Conservation (phyloP, 2,888 invertebrate species). For the Philereme transversata region DNA sequence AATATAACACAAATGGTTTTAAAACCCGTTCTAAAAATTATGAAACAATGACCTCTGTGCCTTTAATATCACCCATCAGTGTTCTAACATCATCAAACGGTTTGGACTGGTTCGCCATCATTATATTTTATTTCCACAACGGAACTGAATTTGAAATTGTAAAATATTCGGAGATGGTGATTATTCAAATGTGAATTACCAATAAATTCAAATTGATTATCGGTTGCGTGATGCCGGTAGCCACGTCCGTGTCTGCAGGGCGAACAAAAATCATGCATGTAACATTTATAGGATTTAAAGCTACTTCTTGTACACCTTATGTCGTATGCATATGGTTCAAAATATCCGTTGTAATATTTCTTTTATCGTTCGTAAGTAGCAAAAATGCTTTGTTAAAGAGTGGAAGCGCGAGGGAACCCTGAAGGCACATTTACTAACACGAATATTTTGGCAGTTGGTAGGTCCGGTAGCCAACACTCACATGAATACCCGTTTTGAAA, state of each 20-base stretch:
- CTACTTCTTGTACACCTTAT: slow-evolving; percentile 20
- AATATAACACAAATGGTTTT: slow-evolving; percentile 33
- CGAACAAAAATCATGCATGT: slow-evolving; percentile 35
- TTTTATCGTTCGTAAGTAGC: slow-evolving; percentile 32
- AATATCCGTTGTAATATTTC: slow-evolving; percentile 23
- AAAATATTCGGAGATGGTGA: slow-evolving; percentile 32
- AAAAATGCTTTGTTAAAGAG: slow-evolving; percentile 34
- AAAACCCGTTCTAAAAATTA: slow-evolving; percentile 32
- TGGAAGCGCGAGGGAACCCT: slow-evolving; percentile 46
- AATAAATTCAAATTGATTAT: slow-evolving; percentile 49
- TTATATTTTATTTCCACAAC: slow-evolving; percentile 25
- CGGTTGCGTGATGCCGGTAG: slow-evolving; percentile 69
- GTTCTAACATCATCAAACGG: slow-evolving; percentile 1
- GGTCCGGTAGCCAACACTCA: slow-evolving; percentile 35
- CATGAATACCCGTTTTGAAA: slow-evolving; percentile 27
- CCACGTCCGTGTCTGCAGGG: slow-evolving; percentile 64
- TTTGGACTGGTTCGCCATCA: slow-evolving; percentile 5
- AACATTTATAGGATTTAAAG: slow-evolving; percentile 18
- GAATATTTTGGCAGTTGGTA: slow-evolving; percentile 45
- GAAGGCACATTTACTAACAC: slow-evolving; percentile 54
- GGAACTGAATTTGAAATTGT: slow-evolving; percentile 34
- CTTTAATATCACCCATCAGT: slow-evolving; percentile 3
- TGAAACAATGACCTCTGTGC: slow-evolving; percentile 25
- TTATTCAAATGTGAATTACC: slow-evolving; percentile 41
- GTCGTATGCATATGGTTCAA: slow-evolving; percentile 21